A percentile compares a stretch with the other conserved stretches of the same genome.
phyloP scores from a whole-genome alignment of 2,797 vertebrate species.

The Myotis vivesi region DNA sequence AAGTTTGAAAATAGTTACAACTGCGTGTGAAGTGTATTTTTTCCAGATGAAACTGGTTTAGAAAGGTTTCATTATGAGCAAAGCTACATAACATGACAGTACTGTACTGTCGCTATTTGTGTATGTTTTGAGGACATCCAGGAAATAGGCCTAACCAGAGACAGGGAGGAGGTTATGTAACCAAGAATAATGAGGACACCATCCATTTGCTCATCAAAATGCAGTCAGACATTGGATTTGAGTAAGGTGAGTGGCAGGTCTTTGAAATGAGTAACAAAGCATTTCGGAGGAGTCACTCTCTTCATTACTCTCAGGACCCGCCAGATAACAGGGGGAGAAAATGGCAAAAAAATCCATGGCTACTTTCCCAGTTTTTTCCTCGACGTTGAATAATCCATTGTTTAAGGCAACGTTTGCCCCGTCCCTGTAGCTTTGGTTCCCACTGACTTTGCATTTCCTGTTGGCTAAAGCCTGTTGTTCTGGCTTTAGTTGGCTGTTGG shows the following conservation, averaged over 20 bases:
- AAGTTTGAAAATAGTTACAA: not conserved
- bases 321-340: not conserved
- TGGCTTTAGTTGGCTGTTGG: not conserved
- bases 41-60: slow-evolving; percentile 36
- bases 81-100: not conserved
- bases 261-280: slow-evolving; percentile 9
- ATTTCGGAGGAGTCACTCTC: not conserved
- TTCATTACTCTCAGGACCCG: not conserved
- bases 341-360: not conserved
- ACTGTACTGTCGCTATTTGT: not conserved
- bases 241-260: not conserved
- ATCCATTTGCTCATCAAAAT: not conserved
- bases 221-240: not conserved
- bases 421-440: not conserved
- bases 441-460: slow-evolving; percentile 31
- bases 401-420: not conserved
- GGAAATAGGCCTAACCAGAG: not conserved
- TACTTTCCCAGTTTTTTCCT: not conserved
- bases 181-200: not conserved
- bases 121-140: not conserved
- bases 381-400: not conserved
- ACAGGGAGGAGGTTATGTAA: not conserved
- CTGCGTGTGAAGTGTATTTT: not conserved
- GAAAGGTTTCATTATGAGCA: not conserved
- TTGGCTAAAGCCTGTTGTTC: slow-evolving; percentile 28